Evolutionary conservation across 2,888 invertebrate species (phyloP).

Genomic region (Laothoe populi): DNA sequence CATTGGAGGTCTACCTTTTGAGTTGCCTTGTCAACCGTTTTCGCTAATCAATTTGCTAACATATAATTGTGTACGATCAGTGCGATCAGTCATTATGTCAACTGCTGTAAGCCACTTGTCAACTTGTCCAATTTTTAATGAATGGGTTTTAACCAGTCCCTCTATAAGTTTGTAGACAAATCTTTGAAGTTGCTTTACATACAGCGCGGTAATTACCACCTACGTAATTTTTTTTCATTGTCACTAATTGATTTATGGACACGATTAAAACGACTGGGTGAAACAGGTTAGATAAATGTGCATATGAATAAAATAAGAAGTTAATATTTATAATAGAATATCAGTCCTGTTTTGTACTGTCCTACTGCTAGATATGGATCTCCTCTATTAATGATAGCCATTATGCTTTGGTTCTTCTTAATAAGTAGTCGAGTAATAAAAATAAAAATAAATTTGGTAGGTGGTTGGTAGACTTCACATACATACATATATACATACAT

Average conservation of each 20-base stretch:
- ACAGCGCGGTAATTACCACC: neutral
- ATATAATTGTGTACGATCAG: constrained; percentile 14
- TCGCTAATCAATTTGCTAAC: constrained; percentile 16
- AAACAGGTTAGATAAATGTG: neutral
- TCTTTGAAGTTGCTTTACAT: neutral
- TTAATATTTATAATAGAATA: no score
- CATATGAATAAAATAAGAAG: constrained; percentile 4
- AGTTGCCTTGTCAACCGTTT: neutral
- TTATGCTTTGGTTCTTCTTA: no score
- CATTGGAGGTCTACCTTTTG: no score
- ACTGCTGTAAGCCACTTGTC: constrained; percentile 13
- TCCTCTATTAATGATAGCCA: no score
- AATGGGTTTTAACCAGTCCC: neutral
- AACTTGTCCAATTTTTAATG: constrained; percentile 15
- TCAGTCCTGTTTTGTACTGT: no score
- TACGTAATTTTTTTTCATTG: neutral
- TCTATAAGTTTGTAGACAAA: neutral
- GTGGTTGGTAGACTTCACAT: no score
- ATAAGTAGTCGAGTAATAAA: no score
- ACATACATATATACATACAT: no score
- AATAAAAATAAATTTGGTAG: no score
- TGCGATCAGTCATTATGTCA: constrained; percentile 11
- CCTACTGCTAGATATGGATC: no score
- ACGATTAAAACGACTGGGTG: neutral
- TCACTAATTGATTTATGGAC: neutral